Evolutionary conservation across 2,888 invertebrate genomes (phyloP), one percentile per base, ranked within the genome.

Genomic region (Drosophila limbata): DNA sequence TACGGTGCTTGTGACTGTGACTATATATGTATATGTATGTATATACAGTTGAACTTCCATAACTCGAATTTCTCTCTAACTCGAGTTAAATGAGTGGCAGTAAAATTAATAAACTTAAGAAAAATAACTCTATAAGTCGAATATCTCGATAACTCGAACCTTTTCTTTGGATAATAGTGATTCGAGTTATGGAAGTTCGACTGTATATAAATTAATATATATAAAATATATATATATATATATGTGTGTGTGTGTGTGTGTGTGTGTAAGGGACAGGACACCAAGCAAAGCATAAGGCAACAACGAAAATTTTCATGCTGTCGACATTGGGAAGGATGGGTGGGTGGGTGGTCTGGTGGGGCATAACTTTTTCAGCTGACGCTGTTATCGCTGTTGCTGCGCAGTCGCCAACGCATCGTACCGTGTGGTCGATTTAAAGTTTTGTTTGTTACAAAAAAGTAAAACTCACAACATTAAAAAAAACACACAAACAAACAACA

Each of bases 281-380:
- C 69, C 78, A 62, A 62, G 69, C 64, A 50, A 57, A 64, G 60
- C 72, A 57, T 45, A 55, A 63, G 40, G 74, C 65, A 79, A 50
- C 79, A 74, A 53, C 75, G 68, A 83, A 85, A 71, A 81, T 86
- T 86, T 83, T 79, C 77, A 73, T 77, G 79, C 73, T 81, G 63
- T 73, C 50, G 75, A 57, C 64, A 75, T 64, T 73, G 57, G 55
- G 68, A 31, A 19, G 48, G 28, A 11, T 19, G 5, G 21, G 17
- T 51, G 45, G 65, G 25, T 8, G 31, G 64, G 17, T 21, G 40
- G 15, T 39, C 17, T n/a, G 59, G 31, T 31, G 60, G 45, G 64
- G 55, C 67, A 64, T 55, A 68, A 56, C 50, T 69, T 61, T 80
- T 73, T 76, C 65, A 66, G 77, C 77, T 68, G 56, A 71, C 70